Percentiles rank a stretch among this genome's conserved stretches.
Evolutionary conservation across 2,797 vertebrate genomes (phyloP).

Genomic region (Sebastes kiyomatsui): DNA sequence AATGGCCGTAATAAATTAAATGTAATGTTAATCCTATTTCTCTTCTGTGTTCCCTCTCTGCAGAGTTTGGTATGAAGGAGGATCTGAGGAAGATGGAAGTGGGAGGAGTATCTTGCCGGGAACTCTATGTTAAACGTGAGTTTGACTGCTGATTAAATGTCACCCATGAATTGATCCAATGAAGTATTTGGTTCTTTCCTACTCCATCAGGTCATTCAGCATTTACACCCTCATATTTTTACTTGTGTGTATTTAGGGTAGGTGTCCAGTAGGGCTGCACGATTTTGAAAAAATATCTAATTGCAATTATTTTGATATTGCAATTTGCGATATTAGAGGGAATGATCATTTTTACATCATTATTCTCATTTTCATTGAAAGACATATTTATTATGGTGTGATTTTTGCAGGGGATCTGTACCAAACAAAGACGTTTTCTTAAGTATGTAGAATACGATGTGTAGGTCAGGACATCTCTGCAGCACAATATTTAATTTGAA

Average conservation of each 20-base stretch:
- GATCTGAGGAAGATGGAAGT: constrained; percentile 92
- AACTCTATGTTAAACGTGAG: constrained; percentile 97
- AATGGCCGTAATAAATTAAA: neutral
- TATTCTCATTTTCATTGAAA: too few species aligned
- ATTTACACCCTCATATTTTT: neutral
- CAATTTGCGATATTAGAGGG: too few species aligned
- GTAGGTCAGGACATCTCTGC: too few species aligned
- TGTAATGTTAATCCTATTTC: neutral
- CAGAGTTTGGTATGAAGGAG: constrained; percentile 95
- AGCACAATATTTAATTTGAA: too few species aligned
- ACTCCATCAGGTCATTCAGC: neutral
- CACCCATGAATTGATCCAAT: neutral
- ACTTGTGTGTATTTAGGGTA: too few species aligned
- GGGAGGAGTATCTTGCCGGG: constrained; percentile 89
- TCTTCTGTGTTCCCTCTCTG: neutral
- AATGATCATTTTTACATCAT: too few species aligned
- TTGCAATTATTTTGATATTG: too few species aligned
- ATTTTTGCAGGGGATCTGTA: too few species aligned
- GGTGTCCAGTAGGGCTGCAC: neutral
- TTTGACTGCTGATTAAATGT: constrained; percentile 26
- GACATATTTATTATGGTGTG: too few species aligned
- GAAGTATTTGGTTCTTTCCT: neutral
- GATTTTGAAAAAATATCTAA: too few species aligned
- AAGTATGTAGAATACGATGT: too few species aligned
- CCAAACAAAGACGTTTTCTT: too few species aligned